phyloP scores from a whole-genome alignment of 2,113 vertebrate species.

The Tichodroma muraria region DNA sequence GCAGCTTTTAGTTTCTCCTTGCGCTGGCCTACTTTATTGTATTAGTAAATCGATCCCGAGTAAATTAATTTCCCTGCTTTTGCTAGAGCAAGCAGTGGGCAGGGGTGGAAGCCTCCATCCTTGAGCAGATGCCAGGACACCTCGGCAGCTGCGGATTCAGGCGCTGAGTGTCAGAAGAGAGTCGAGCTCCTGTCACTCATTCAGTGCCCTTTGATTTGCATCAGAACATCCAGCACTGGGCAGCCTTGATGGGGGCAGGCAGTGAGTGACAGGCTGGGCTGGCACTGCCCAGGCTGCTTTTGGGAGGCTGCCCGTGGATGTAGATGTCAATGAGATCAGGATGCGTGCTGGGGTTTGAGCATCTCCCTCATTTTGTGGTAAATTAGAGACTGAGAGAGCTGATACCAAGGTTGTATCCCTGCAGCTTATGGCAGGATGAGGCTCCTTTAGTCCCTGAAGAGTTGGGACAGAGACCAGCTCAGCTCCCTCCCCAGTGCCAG shows the following conservation, averaged over 20 bases:
- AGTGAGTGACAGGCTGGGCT: not conserved
- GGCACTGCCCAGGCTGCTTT: not conserved
- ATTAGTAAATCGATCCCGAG: not conserved
- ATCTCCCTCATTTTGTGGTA: not conserved
- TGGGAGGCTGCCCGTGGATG: not conserved
- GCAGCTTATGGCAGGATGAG: not conserved
- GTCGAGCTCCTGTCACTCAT: not conserved
- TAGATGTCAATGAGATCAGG: not conserved
- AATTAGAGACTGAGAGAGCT: too few species aligned
- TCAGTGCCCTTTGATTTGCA: not conserved
- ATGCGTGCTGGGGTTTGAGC: fast-evolving
- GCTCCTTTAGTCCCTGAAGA: not conserved
- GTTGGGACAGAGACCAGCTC: not conserved
- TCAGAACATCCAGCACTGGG: not conserved
- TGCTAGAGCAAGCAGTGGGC: not conserved
- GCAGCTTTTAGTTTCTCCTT: conserved; percentile 22
- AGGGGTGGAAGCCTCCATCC: not conserved
- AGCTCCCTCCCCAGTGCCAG: not conserved
- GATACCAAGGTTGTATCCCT: not conserved
- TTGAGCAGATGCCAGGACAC: not conserved
- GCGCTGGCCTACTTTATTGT: not conserved
- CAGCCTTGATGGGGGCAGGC: not conserved
- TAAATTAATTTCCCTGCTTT: conserved; percentile 44
- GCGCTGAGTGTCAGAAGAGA: not conserved
- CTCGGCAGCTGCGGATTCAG: not conserved